Percentiles rank a stretch among this genome's conserved stretches.
Conservation (phyloP, 1,140 invertebrate genomes). For the Cyrtorhinus lividipennis region DNA sequence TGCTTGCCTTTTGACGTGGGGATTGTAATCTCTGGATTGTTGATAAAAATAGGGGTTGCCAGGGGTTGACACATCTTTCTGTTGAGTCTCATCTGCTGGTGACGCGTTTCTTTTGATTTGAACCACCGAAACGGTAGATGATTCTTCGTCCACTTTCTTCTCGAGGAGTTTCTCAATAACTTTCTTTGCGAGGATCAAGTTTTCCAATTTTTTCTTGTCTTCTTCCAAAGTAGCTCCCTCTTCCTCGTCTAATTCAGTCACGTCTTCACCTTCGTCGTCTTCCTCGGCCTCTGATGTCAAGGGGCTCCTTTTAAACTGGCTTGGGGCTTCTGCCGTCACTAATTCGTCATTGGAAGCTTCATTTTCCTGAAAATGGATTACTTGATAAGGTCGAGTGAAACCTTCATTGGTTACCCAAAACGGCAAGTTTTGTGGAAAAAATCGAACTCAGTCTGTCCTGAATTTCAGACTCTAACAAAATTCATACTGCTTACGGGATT, state of each 20-base stretch:
- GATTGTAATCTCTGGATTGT: not conserved
- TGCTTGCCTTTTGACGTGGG: not conserved
- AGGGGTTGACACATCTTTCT: too few relatives aligned
- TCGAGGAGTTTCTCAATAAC: not conserved
- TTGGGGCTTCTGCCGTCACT: not conserved
- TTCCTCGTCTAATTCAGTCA: not conserved
- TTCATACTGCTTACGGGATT: too few relatives aligned
- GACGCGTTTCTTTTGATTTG: not conserved
- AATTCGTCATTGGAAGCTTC: not conserved
- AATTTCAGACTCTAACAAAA: too few relatives aligned
- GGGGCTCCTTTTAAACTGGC: constrained; percentile 1
- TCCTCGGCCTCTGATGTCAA: too few relatives aligned
- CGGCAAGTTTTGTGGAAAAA: too few relatives aligned
- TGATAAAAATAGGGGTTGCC: not conserved
- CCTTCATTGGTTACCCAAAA: too few relatives aligned
- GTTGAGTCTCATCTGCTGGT: too few relatives aligned
- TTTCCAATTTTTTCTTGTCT: not conserved
- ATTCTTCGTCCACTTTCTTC: not conserved
- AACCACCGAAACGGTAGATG: not conserved
- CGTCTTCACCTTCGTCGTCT: not conserved
- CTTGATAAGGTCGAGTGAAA: too few relatives aligned
- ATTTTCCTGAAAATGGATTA: not conserved
- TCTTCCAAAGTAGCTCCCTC: not conserved
- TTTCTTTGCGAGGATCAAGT: not conserved
- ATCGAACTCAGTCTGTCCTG: not conserved